Conservation (phyloP, 1,140 invertebrate species). For the Araneus ventricosus region DNA sequence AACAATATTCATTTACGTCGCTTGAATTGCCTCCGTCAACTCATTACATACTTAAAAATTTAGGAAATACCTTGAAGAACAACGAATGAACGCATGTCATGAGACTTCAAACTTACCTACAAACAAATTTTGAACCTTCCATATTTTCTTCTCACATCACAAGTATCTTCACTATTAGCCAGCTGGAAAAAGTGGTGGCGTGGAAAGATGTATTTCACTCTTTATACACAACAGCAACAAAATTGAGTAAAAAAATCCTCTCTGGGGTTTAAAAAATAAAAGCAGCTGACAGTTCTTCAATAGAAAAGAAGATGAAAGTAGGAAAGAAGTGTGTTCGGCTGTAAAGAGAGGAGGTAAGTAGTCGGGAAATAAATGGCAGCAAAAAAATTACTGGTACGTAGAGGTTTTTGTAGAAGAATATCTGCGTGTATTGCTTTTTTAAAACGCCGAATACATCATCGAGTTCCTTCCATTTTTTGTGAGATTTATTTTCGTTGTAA, state of each 20-base stretch:
- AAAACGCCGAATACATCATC: conserved; percentile 50
- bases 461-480: not conserved
- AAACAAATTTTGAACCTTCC: no score
- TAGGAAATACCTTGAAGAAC: no score
- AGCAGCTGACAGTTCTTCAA: conserved; percentile 46
- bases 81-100: no score
- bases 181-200: not conserved
- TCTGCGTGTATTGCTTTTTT: conserved; percentile 43
- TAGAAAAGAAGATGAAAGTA: not conserved
- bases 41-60: no score
- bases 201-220: no score
- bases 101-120: no score
- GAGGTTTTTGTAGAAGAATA: not conserved
- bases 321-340: no score
- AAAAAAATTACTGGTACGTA: conserved; percentile 17
- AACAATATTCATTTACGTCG: no score
- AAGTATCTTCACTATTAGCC: not conserved
- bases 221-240: not conserved
- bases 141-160: not conserved
- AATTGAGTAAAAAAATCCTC: not conserved
- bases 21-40: no score
- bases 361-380: conserved; percentile 20
- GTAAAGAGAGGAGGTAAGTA: not conserved
- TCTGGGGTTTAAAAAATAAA: not conserved
- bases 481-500: not conserved